Percentiles rank a stretch among this genome's conserved stretches.
phyloP scores from a whole-genome alignment of 1,140 invertebrate genomes.

The Reticulitermes speratus region DNA sequence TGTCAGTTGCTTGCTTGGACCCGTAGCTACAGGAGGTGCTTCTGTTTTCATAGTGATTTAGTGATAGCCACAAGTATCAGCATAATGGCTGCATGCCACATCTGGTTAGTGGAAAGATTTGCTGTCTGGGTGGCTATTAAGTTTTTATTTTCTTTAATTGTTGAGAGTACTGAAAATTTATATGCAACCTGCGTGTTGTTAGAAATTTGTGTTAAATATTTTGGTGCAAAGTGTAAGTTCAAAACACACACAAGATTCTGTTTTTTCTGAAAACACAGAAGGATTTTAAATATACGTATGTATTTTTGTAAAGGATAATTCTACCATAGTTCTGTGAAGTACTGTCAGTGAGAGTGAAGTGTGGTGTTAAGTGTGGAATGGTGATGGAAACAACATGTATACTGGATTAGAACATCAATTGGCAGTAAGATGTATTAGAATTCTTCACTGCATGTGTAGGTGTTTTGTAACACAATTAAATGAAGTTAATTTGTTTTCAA shows the following conservation, averaged over 20 bases:
- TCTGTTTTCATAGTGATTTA: background rate
- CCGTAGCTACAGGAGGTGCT: background rate
- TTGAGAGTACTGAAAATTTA: too few relatives aligned
- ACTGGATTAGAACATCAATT: background rate
- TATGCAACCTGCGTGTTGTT: too few relatives aligned
- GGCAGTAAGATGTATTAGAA: background rate
- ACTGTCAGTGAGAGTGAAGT: background rate
- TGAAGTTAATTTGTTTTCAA: background rate
- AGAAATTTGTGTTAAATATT: too few relatives aligned
- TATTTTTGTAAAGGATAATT: background rate
- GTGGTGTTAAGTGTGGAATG: background rate
- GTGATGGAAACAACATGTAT: background rate
- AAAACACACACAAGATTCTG: background rate
- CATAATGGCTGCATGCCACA: too few relatives aligned
- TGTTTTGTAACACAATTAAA: background rate
- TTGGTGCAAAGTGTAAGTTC: too few relatives aligned
- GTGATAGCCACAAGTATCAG: background rate
- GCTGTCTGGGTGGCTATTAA: too few relatives aligned
- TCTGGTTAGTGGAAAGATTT: too few relatives aligned
- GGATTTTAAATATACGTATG: background rate
- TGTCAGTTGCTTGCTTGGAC: background rate
- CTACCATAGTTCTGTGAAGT: background rate
- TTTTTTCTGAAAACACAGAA: background rate
- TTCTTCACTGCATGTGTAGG: conserved; percentile 2
- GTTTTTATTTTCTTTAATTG: too few relatives aligned